Conservation (phyloP, 2,888 invertebrate genomes). For the Masnerella sp. region DNA sequence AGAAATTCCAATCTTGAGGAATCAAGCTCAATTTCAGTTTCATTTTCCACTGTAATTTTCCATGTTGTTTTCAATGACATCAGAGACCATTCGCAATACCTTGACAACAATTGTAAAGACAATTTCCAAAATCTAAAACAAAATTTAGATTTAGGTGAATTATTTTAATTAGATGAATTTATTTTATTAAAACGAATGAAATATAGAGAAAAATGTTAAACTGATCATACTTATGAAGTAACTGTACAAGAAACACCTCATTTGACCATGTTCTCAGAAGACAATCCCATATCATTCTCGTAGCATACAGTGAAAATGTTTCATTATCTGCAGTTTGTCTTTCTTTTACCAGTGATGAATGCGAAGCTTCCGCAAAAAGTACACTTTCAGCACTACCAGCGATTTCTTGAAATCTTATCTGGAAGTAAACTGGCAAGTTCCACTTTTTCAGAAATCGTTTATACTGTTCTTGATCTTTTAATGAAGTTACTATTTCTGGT, state of each 20-base stretch:
- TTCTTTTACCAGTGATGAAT: slow-evolving; percentile 66
- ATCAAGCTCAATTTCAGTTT: slow-evolving; percentile 65
- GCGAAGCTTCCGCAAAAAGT: slow-evolving; percentile 69
- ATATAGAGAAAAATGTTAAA: no score
- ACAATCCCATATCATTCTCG: slow-evolving; percentile 79
- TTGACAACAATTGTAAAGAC: slow-evolving; percentile 88
- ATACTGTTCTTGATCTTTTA: slow-evolving; percentile 85
- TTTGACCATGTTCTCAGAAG: slow-evolving; percentile 86
- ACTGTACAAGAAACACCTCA: slow-evolving; percentile 87
- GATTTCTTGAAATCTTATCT: slow-evolving; percentile 96
- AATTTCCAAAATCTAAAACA: slow-evolving; percentile 89
- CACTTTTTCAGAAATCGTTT: slow-evolving; percentile 90
- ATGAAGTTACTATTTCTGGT: slow-evolving; percentile 80
- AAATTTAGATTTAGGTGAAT: no score
- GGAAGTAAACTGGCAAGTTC: slow-evolving; percentile 98
- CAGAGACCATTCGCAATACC: slow-evolving; percentile 87
- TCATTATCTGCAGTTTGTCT: slow-evolving; percentile 60
- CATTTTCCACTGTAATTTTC: slow-evolving; percentile 65
- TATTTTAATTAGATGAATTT: no score
- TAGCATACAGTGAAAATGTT: slow-evolving; percentile 75
- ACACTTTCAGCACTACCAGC: slow-evolving; percentile 80
- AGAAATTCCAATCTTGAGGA: slow-evolving; percentile 72
- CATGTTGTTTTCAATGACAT: slow-evolving; percentile 71
- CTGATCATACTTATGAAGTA: slow-evolving; percentile 80
- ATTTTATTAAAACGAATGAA: no score